Conservation (phyloP, 2,888 invertebrate genomes). For the Adelognathus sp. region DNA sequence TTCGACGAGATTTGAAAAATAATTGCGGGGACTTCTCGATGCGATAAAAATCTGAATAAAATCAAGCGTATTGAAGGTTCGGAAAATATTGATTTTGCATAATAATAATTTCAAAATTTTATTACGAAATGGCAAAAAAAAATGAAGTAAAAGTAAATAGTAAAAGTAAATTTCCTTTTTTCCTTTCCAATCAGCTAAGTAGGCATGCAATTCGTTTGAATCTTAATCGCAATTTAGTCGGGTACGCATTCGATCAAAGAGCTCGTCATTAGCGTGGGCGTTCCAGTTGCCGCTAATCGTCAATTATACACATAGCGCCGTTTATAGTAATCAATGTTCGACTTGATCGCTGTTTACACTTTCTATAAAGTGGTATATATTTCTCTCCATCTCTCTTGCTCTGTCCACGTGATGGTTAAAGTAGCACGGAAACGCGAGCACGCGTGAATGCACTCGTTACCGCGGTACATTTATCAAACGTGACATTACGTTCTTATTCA, state of each 20-base stretch:
- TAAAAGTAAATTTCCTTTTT: too few relatives aligned
- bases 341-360: neutral
- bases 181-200: too few relatives aligned
- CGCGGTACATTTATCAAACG: neutral
- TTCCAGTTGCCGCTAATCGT: neutral
- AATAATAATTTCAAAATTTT: too few relatives aligned
- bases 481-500: slow-evolving; percentile 16
- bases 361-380: neutral
- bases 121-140: too few relatives aligned
- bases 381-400: too few relatives aligned
- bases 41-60: too few relatives aligned
- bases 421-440: slow-evolving; percentile 14
- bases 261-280: neutral
- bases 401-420: neutral
- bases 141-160: too few relatives aligned
- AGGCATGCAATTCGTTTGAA: too few relatives aligned
- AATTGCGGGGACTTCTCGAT: too few relatives aligned
- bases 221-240: neutral
- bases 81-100: too few relatives aligned
- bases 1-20: too few relatives aligned
- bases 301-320: neutral
- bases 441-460: slow-evolving; percentile 11
- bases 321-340: neutral
- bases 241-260: neutral
- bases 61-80: too few relatives aligned